Conservation (phyloP, 2,797 vertebrate species). For the Crypturellus tataupa region DNA sequence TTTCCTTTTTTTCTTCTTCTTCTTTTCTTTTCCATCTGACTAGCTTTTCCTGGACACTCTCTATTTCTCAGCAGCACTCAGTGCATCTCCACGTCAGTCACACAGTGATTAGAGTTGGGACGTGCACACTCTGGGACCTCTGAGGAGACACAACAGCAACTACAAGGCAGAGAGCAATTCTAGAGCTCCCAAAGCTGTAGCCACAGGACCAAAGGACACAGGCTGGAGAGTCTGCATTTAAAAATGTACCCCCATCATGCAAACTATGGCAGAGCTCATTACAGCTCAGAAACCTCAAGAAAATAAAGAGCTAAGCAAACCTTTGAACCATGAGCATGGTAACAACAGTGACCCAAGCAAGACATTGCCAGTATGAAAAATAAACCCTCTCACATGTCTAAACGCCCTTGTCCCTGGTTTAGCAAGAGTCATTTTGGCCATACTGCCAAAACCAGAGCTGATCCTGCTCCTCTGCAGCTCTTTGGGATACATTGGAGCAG, state of each 20-base stretch:
- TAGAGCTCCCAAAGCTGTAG: neutral
- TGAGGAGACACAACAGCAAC: fast-evolving
- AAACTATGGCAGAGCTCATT: too few relatives aligned
- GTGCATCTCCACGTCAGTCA: neutral
- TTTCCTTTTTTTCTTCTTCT: neutral
- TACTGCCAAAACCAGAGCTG: neutral
- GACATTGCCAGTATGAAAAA: neutral
- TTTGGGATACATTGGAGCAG: neutral
- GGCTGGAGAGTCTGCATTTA: neutral
- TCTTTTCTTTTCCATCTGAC: neutral
- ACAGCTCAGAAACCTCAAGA: neutral
- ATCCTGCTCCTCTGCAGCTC: fast-evolving
- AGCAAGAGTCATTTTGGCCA: neutral
- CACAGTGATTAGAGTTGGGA: fast-evolving
- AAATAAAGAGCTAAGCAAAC: neutral
- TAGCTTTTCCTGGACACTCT: neutral
- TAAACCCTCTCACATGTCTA: neutral
- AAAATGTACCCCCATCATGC: neutral
- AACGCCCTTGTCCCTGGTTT: neutral
- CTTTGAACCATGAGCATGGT: fast-evolving
- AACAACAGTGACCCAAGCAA: fast-evolving
- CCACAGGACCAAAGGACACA: too few relatives aligned
- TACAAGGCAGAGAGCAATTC: fast-evolving
- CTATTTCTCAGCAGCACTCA: neutral
- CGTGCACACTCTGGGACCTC: neutral